phyloP scores from a whole-genome alignment of 2,113 vertebrate species.

The Vulpes vulpes region DNA sequence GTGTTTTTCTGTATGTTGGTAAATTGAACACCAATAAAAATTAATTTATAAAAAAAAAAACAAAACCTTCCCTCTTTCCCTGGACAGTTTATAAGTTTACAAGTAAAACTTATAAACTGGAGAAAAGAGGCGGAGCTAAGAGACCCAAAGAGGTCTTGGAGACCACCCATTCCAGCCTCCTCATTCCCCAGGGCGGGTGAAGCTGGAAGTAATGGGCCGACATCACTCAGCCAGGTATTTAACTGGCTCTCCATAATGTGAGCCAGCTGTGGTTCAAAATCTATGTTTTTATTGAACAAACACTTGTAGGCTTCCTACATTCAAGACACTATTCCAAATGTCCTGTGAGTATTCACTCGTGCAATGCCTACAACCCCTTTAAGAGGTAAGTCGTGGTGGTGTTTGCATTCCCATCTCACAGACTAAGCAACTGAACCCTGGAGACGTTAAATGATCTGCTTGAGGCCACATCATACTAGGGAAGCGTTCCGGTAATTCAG shows the following conservation, averaged over 20 bases:
- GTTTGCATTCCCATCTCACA: background rate
- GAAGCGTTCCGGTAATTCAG: background rate
- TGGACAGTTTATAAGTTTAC: background rate
- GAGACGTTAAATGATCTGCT: background rate
- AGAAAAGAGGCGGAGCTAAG: background rate
- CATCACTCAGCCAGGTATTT: background rate
- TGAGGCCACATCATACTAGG: fast-evolving
- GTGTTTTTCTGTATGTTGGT: too few species aligned
- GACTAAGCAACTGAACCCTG: background rate
- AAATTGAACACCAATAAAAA: too few species aligned
- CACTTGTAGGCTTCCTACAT: background rate
- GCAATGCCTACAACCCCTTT: too few species aligned
- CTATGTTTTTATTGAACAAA: background rate
- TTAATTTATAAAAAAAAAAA: too few species aligned
- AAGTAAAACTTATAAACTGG: background rate
- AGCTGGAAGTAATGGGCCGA: background rate
- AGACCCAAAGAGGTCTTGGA: background rate
- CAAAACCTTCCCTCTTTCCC: background rate
- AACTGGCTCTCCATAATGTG: too few species aligned
- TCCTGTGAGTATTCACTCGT: background rate
- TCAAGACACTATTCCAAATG: background rate
- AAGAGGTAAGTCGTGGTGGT: fast-evolving
- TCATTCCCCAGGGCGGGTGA: background rate
- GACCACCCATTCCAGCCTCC: background rate
- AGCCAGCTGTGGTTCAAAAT: background rate